Evolutionary conservation across 2,113 vertebrate species (phyloP), one percentile per base, ranked within the genome.

Genomic region (Typhlomys cinereus): DNA sequence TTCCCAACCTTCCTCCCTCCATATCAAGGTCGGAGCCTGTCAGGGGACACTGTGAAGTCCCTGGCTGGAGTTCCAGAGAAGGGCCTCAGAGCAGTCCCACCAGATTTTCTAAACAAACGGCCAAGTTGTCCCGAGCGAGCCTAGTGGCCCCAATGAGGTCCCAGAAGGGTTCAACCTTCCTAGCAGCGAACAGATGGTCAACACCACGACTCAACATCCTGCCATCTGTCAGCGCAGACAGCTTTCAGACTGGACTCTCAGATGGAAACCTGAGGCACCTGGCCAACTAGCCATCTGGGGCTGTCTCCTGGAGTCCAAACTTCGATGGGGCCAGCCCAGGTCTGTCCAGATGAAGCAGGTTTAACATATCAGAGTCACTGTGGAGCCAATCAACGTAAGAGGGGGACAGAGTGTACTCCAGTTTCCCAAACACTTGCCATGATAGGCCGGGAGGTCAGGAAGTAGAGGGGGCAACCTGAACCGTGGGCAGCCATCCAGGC

Each of bases 201-300:
- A 36, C 18, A 57, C 54, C 29, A 50, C n/a, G n/a, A n/a, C 54
- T 71, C 66, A 64, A 13, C 34, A 81, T 92, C 29, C 89, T 59
- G 89, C 93, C 95, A 62, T 75, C 91, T 95, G 96, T 46, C n/a
- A 11, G 57, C 44, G 67, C 80, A 91, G 96, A 92, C 13, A 52
- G 87, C 48, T 66, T 74, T 71, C 89, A 61, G 94, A 89, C 54
- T 73, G 66, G 73, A 54, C 61, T 84, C n/a, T 76, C 2, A 57
- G 34, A 8, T 57, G 17, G 86, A 67, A 78, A 46, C 48, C 59
- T 2, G 29, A 76, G 66, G 54, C 29, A 59, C 75, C 2, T 0
- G 5, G 84, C 18, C 74, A 66, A 39, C 41, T 34, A 25, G 54
- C 94, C 85, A 91, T 54, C 90, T 96, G 95, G 71, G 34, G 15